A percentile compares a stretch with the other conserved stretches of the same genome.
These are phyloP conservation scores for Gymnocypris eckloni DNA, from an alignment of 2,797 vertebrate genomes.

Conservation along the genomic window DNA sequence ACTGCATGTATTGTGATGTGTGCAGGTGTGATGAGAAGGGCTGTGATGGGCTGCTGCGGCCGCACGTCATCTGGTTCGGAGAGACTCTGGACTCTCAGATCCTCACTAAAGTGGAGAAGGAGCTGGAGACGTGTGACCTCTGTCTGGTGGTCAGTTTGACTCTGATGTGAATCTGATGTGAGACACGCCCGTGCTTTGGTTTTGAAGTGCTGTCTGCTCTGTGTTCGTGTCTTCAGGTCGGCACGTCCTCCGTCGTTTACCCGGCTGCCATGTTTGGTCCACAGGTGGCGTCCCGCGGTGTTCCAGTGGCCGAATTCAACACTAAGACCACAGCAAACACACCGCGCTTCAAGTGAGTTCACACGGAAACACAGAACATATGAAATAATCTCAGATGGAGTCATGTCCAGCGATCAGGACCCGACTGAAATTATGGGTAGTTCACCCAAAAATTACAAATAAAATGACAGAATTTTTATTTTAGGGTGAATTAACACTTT, in stretches of 20 bases:
- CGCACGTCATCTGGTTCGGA: constrained; percentile 95
- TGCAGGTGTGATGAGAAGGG: constrained; percentile 84
- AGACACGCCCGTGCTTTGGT: too few species aligned
- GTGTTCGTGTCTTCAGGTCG: constrained; percentile 78
- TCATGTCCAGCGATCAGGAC: not conserved
- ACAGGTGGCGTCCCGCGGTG: constrained; percentile 87
- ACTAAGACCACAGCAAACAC: constrained; percentile 84
- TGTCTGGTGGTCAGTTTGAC: constrained; percentile 88
- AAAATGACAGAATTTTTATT: too few species aligned
- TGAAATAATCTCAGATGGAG: not conserved
- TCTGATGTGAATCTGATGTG: not conserved
- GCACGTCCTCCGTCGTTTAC: constrained; percentile 93
- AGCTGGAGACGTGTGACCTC: constrained; percentile 91
- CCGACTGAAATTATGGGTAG: not conserved
- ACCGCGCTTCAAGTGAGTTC: constrained; percentile 84
- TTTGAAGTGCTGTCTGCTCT: not conserved
- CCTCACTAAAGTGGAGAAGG: constrained; percentile 88
- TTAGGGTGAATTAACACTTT: too few species aligned
- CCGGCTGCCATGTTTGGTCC: constrained; percentile 96
- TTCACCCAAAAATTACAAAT: too few species aligned
- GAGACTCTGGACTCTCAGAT: constrained; percentile 90
- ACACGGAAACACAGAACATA: not conserved
- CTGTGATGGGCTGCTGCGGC: constrained; percentile 89
- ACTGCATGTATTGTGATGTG: not conserved
- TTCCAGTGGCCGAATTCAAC: constrained; percentile 96